Evolutionary conservation across 30 jellyfish, hydroid and myxozoan genomes (phyloP), one percentile per base, ranked within the genome.

Genomic region (Catostylus mosaicus): DNA sequence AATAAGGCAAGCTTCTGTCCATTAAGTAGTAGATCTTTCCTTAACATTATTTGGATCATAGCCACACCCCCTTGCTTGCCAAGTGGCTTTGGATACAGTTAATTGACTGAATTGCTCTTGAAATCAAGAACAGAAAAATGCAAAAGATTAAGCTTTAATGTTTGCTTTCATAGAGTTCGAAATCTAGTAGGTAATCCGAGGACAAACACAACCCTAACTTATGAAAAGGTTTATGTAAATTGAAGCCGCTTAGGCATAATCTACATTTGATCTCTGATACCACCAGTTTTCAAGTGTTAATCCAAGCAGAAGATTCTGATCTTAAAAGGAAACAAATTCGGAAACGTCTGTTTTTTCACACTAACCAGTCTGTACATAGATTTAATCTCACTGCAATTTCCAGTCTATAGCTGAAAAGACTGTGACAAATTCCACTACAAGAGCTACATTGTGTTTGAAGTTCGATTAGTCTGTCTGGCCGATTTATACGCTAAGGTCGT

Each of bases 241-340:
- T 30, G 65, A n/a, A 46, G 59, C 64, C 80, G 71, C 85, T 74
- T 46, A 51, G 72, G 63, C 72, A 54, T 76, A 27, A 76, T 23
- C 72, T 45, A 31, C 29, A 62, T 56, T 36, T 24, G 50, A 76
- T 54, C 22, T 40, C 10, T 60, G 78, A 56, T 62, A 59, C 78
- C 78, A 76, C 38, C 61, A 72, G 31, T 76, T 31, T 76, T 62
- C 62, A 36, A 76, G 88, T 60, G 88, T 61, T 76, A 76, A 76
- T 76, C 88, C 78, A 76, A 76, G 87, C 87, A 54, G 66, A 56
- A 27, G 65, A 45, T 76, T 31, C 68, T 74, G 88, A 76, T 76
- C 88, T 76, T 29, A 56, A 76, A 76, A 76, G 88, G 88, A 76
- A 76, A 76, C 88, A 76, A 76, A 30, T 33, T 76, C 88, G 80